Percentiles rank a stretch among this genome's conserved stretches.
Conservation (phyloP, 2,113 vertebrate species). For the Phaetusa simplex region DNA sequence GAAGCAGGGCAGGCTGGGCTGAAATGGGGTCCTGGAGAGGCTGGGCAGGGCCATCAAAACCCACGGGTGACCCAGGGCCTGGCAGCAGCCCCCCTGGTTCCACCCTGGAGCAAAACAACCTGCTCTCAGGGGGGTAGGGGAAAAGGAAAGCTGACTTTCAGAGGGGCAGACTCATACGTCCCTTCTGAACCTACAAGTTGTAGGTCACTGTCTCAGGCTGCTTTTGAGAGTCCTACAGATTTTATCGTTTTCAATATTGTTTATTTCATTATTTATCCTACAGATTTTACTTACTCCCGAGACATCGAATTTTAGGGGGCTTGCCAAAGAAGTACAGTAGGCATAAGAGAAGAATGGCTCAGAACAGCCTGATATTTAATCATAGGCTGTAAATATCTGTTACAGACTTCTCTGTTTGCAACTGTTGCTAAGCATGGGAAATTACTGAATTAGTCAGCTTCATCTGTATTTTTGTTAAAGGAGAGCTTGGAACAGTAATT, state of each 20-base stretch:
- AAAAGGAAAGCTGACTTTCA: not conserved
- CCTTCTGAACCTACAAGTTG: not conserved
- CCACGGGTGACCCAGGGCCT: not conserved
- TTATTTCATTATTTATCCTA: not conserved
- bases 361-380: conserved; percentile 42
- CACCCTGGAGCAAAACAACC: not conserved
- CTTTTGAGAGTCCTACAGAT: not conserved
- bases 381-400: conserved; percentile 37
- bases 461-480: not conserved
- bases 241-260: not conserved
- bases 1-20: not conserved
- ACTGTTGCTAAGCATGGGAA: not conserved
- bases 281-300: not conserved
- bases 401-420: conserved; percentile 11
- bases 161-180: not conserved
- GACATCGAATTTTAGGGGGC: not conserved
- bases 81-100: not conserved
- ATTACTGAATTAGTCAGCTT: conserved; percentile 28
- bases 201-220: not conserved
- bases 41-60: too few species aligned
- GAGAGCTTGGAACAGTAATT: not conserved
- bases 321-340: not conserved
- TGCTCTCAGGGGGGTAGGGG: too few species aligned
- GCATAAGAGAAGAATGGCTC: not conserved
- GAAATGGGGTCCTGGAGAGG: not conserved